A percentile compares a stretch with the other conserved stretches of the same genome.
Conservation (phyloP, 2,888 invertebrate genomes). For the Zygaena filipendulae region DNA sequence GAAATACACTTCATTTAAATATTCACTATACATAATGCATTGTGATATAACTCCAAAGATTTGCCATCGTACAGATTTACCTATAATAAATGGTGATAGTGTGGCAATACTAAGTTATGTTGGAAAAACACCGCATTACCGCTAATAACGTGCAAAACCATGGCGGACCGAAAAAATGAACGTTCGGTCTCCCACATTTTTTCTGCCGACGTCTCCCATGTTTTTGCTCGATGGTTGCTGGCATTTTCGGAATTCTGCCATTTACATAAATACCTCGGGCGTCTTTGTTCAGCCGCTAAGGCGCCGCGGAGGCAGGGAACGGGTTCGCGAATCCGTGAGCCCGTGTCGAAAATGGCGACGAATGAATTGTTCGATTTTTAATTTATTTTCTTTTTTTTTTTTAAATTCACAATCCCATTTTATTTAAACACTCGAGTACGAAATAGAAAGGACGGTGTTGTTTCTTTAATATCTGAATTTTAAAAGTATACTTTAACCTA, state of each 20-base stretch:
- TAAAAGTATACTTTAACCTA: too few species aligned
- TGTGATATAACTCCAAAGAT: neutral
- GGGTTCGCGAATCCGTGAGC: too few species aligned
- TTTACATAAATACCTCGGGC: slow-evolving; percentile 62
- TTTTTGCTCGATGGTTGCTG: slow-evolving; percentile 45
- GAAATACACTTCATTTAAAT: too few species aligned
- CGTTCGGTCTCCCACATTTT: slow-evolving; percentile 51
- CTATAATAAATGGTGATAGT: slow-evolving; percentile 11
- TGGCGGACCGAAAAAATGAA: slow-evolving; percentile 46
- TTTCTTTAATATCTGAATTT: too few species aligned
- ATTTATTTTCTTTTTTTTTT: too few species aligned
- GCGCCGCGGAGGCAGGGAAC: slow-evolving; percentile 38
- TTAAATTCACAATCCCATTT: too few species aligned
- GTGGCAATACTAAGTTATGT: slow-evolving; percentile 18
- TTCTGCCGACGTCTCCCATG: slow-evolving; percentile 44
- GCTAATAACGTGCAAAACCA: slow-evolving; percentile 39
- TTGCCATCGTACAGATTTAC: slow-evolving; percentile 5
- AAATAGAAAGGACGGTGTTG: too few species aligned
- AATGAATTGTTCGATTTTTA: too few species aligned
- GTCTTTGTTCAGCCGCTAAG: slow-evolving; percentile 59
- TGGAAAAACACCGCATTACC: slow-evolving; percentile 17
- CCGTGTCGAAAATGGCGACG: too few species aligned
- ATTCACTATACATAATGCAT: too few species aligned
- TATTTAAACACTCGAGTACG: too few species aligned
- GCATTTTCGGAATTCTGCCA: slow-evolving; percentile 60